phyloP scores from a whole-genome alignment of 1,140 invertebrate genomes.

The Bombus superbus region DNA sequence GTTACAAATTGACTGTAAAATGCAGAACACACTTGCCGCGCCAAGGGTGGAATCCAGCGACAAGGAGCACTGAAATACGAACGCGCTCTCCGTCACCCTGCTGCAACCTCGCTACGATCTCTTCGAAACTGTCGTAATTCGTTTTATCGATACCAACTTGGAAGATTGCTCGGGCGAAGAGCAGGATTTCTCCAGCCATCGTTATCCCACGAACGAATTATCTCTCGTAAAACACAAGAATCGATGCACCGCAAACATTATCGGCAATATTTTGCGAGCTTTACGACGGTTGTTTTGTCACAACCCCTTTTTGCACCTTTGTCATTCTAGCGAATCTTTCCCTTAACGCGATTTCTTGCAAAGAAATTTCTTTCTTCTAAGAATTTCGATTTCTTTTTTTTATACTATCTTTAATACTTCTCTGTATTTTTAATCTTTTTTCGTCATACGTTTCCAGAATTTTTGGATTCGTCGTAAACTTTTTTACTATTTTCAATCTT shows the following conservation, averaged over 20 bases:
- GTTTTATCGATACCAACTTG: slow-evolving; percentile 35
- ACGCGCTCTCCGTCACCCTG: background rate
- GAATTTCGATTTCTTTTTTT: background rate
- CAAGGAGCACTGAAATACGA: background rate
- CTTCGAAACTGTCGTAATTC: slow-evolving; percentile 24
- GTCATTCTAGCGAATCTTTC: background rate
- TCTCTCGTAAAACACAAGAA: slow-evolving; percentile 38
- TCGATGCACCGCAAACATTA: slow-evolving; percentile 15
- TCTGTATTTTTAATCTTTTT: background rate
- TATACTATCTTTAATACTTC: background rate
- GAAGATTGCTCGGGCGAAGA: background rate
- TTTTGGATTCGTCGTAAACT: background rate
- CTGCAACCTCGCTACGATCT: background rate
- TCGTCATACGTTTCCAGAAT: background rate
- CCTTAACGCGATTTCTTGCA: background rate
- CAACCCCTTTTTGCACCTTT: background rate
- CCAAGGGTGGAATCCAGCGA: background rate
- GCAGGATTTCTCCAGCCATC: background rate
- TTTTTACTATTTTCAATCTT: background rate
- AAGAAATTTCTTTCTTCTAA: background rate
- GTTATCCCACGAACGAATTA: slow-evolving; percentile 39
- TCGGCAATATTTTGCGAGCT: background rate
- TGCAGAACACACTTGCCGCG: background rate
- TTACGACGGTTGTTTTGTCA: slow-evolving; percentile 15
- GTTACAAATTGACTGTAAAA: slow-evolving; percentile 17